A percentile compares a stretch with the other conserved stretches of the same genome.
These are phyloP conservation scores for Pithys albifrons DNA, from an alignment of 2,113 vertebrate species.

Conservation along the genomic window DNA sequence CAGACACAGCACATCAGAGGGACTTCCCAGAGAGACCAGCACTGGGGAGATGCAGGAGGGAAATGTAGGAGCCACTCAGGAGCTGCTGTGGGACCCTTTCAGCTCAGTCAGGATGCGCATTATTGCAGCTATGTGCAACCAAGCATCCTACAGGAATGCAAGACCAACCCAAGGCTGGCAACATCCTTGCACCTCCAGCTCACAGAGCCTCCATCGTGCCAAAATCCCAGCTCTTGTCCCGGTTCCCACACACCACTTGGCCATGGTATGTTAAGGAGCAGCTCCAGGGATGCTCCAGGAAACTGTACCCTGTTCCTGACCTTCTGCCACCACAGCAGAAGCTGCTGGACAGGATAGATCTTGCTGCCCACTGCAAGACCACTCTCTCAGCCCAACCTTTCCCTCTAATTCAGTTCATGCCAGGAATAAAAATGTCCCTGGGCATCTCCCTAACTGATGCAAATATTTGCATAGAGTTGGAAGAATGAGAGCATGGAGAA, in stretches of 20 bases:
- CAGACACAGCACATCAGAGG: not conserved
- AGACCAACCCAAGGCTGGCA: not conserved
- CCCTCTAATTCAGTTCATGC: not conserved
- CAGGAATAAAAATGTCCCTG: not conserved
- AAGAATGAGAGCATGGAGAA: not conserved
- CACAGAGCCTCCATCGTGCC: not conserved
- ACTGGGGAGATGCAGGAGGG: fast-evolving
- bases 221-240: not conserved
- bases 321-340: not conserved
- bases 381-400: not conserved
- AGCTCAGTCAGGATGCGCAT: fast-evolving
- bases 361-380: not conserved
- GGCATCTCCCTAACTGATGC: not conserved
- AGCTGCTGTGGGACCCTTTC: not conserved
- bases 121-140: not conserved
- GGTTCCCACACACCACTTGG: fast-evolving
- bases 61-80: not conserved
- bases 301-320: not conserved
- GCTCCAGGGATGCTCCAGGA: not conserved
- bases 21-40: not conserved
- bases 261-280: not conserved
- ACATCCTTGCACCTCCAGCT: not conserved
- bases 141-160: fast-evolving
- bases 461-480: not conserved
- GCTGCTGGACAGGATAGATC: not conserved